Conservation (phyloP, 1,140 invertebrate species). For the Cotesia vestalis region DNA sequence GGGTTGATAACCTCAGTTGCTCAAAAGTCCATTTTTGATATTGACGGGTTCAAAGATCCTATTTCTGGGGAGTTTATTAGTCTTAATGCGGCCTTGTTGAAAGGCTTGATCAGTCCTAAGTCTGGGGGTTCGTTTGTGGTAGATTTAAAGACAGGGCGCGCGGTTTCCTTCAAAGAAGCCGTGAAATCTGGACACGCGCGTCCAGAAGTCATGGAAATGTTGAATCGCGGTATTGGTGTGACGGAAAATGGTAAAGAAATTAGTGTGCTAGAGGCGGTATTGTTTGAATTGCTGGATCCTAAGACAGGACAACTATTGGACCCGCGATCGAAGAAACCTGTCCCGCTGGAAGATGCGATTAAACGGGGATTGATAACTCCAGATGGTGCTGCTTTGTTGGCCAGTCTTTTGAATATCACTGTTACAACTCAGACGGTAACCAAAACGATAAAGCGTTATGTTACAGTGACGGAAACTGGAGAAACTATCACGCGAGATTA, state of each 20-base stretch:
- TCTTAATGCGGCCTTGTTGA: conserved; percentile 85
- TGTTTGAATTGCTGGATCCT: conserved; percentile 83
- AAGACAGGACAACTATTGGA: conserved; percentile 87
- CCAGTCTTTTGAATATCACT: conserved; percentile 84
- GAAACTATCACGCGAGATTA: conserved; percentile 69
- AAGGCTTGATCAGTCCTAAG: conserved; percentile 79
- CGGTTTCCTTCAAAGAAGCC: conserved; percentile 76
- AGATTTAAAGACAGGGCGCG: conserved; percentile 79
- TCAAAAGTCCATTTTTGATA: conserved; percentile 89
- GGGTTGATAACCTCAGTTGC: conserved; percentile 89
- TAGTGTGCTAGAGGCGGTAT: conserved; percentile 85
- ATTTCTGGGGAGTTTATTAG: conserved; percentile 83
- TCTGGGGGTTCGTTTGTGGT: conserved; percentile 75
- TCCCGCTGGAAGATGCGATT: conserved; percentile 87
- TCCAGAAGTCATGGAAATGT: conserved; percentile 84
- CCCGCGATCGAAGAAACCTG: conserved; percentile 75
- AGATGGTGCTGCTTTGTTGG: conserved; percentile 84
- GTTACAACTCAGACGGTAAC: conserved; percentile 87
- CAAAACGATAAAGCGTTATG: conserved; percentile 81
- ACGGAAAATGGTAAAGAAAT: conserved; percentile 79
- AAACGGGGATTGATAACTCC: conserved; percentile 83
- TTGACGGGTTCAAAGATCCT: conserved; percentile 89
- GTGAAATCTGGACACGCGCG: conserved; percentile 74
- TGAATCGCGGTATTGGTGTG: conserved; percentile 83
- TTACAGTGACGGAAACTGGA: conserved; percentile 75